Evolutionary conservation across 2,888 invertebrate genomes (phyloP), one percentile per base, ranked within the genome.

Genomic region (Sphaeridia pumilis): DNA sequence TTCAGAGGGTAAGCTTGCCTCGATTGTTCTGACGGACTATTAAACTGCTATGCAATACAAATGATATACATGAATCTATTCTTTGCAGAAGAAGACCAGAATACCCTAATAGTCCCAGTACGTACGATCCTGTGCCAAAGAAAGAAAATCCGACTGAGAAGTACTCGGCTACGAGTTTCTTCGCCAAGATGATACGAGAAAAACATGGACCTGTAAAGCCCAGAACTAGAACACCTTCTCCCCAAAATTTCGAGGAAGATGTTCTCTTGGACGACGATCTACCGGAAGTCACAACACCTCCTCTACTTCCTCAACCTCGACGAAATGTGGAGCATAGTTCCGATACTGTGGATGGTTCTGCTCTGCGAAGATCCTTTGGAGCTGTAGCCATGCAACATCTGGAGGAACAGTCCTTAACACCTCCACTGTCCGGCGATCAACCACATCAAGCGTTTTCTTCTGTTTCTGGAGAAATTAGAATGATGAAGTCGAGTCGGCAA

Each of bases 171-270:
- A 89, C 89, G 7, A 88, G 88, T 69, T 75, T 90, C 12, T 90
- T 90, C 69, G 89, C 89, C 0, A 87, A 89, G 71, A 75, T 90
- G 56, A 86, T 89, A 14, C 88, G 88, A 67, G 85, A 86, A 67
- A 80, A 83, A 63, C 62, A 62, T 46, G 60, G 65, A 14, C 58
- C 60, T 1, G 27, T 59, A 4, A 56, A 62, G 52, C 58, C 64
- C 17, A 52, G 54, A 35, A 58, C 57, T 5, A 58, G 60, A 4
- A 55, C 59, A 44, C 62, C 59, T 24, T 57, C 58, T 17, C 43
- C 46, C 21, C 54, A 53, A 4, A 51, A 54, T 26, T 47, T 55
- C 1, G 60, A 62, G 49, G 49, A 57, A 10, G 54, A 58, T 2
- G 55, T 48, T 22, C 49, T 60, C 27, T 54, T 59, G 12, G 58